Percentiles rank a stretch among this genome's conserved stretches.
These are phyloP conservation scores for Bostrychus sinensis DNA, from an alignment of 2,113 vertebrate genomes.

Conservation along the genomic window DNA sequence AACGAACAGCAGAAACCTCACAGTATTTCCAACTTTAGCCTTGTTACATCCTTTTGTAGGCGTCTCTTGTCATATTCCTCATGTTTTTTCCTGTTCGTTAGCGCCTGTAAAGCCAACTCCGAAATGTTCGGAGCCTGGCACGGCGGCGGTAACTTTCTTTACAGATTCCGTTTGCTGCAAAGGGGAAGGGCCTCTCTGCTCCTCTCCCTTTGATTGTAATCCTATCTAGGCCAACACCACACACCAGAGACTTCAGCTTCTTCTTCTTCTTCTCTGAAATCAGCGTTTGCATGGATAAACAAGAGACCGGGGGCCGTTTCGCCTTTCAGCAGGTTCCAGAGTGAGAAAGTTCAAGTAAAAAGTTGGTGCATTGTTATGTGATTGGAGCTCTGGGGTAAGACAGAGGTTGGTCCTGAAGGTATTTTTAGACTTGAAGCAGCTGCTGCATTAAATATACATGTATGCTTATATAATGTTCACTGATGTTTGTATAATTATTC, in stretches of 20 bases:
- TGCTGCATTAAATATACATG: too few relatives aligned
- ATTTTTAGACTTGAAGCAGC: constrained; percentile 17
- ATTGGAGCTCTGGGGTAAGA: constrained; percentile 19
- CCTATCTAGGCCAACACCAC: constrained; percentile 73
- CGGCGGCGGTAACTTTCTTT: constrained; percentile 56
- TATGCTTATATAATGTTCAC: too few relatives aligned
- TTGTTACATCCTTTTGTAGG: constrained; percentile 42
- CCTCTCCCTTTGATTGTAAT: constrained; percentile 73
- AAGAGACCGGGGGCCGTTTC: constrained; percentile 47
- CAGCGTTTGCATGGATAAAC: constrained; percentile 64
- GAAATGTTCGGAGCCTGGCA: constrained; percentile 42
- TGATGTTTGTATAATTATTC: too few relatives aligned
- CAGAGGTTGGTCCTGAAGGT: constrained; percentile 16
- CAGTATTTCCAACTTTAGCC: constrained; percentile 19
- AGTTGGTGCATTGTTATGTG: constrained; percentile 32
- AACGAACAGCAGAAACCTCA: constrained; percentile 36
- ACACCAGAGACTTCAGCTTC: constrained; percentile 61
- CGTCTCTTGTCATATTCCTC: constrained; percentile 41
- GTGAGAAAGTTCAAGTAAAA: constrained; percentile 41
- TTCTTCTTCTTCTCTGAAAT: constrained; percentile 56
- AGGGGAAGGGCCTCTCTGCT: constrained; percentile 53
- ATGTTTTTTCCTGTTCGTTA: constrained; percentile 56
- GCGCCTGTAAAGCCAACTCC: constrained; percentile 22
- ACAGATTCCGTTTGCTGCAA: constrained; percentile 72
- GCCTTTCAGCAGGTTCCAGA: constrained; percentile 49